Percentiles rank a stretch among this genome's conserved stretches.
Evolutionary conservation across 2,797 vertebrate species (phyloP).

Genomic region (Poecilia picta): DNA sequence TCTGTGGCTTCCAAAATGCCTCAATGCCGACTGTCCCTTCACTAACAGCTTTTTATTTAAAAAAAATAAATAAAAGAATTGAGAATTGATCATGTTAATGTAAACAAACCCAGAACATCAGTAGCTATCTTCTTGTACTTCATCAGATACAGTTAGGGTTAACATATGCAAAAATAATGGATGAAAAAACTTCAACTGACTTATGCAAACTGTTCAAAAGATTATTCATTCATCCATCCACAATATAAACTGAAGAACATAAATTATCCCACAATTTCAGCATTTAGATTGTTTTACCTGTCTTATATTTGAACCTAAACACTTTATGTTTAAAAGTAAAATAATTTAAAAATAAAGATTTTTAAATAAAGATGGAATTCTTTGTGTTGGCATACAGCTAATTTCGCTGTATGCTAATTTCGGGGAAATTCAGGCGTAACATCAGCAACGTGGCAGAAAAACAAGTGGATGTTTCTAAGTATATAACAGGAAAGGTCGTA

Average conservation of each 20-base stretch:
- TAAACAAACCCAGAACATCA: not conserved
- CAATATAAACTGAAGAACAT: not conserved
- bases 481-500: slow-evolving; percentile 2
- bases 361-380: not conserved
- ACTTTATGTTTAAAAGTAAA: not conserved
- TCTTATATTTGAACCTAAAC: not conserved
- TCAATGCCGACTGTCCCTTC: not conserved
- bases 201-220: not conserved
- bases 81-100: not conserved
- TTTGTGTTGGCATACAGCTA: not conserved
- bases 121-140: not conserved
- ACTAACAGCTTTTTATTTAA: not conserved
- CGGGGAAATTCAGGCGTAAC: not conserved
- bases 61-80: not conserved
- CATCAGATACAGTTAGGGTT: not conserved
- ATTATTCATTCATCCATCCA: not conserved
- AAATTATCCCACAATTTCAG: not conserved
- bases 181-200: not conserved
- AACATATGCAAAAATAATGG: not conserved
- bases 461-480: not conserved
- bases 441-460: not conserved
- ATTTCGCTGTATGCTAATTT: no score
- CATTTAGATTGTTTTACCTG: not conserved
- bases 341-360: not conserved
- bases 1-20: not conserved